Conservation (phyloP, 2,797 vertebrate genomes). For the Bufotes viridis region DNA sequence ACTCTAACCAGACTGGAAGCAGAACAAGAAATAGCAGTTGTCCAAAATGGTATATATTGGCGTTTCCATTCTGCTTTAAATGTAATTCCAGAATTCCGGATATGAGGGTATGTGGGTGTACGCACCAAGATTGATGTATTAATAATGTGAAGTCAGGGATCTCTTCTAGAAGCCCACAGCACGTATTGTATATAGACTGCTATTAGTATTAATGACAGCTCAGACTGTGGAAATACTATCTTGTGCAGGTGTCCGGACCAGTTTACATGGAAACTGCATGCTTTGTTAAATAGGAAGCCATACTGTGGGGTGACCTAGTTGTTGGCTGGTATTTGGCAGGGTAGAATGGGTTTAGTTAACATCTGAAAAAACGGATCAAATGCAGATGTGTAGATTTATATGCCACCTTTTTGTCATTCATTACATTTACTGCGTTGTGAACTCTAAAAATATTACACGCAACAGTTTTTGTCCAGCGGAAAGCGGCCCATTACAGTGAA, state of each 20-base stretch:
- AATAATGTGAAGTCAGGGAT: constrained; percentile 9
- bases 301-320: constrained; percentile 18
- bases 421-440: not conserved
- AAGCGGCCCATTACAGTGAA: too few species aligned
- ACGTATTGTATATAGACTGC: constrained; percentile 14
- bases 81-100: constrained; percentile 31
- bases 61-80: constrained; percentile 12
- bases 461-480: too few species aligned
- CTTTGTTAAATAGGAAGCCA: constrained; percentile 6
- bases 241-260: constrained; percentile 7
- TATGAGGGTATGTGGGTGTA: constrained; percentile 30
- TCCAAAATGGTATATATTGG: constrained; percentile 38
- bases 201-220: constrained; percentile 33
- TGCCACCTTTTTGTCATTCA: not conserved
- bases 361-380: not conserved
- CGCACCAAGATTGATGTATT: constrained; percentile 6
- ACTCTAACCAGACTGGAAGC: constrained; percentile 46
- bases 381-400: not conserved
- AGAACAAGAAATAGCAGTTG: constrained; percentile 42
- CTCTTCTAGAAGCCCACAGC: not conserved
- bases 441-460: too few species aligned
- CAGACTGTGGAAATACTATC: constrained; percentile 19
- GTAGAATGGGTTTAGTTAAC: not conserved
- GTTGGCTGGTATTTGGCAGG: not conserved
- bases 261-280: not conserved